Conservation (phyloP, 2,888 invertebrate genomes). For the Thysanoteuthis rhombus region DNA sequence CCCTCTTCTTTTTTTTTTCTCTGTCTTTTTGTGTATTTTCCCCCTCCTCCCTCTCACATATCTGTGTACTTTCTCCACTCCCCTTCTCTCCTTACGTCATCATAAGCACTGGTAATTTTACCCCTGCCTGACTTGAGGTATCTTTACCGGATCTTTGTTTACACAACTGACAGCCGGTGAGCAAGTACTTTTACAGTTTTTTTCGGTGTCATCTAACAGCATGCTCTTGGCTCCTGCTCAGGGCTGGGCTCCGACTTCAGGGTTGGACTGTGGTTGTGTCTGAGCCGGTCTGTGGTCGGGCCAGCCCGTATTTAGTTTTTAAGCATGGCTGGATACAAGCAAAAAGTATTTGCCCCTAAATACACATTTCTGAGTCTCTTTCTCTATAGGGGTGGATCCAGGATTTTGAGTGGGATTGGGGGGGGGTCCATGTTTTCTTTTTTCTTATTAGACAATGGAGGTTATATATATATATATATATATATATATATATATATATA, state of each 20-base stretch:
- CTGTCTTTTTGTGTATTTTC: not conserved
- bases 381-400: too few species aligned
- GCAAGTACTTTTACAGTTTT: constrained; percentile 12
- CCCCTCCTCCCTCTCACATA: not conserved
- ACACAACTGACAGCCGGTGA: constrained; percentile 12
- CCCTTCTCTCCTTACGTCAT: not conserved
- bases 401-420: too few species aligned
- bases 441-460: too few species aligned
- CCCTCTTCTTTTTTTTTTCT: too few species aligned
- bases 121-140: constrained; percentile 12
- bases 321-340: not conserved
- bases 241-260: not conserved
- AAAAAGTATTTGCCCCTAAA: not conserved
- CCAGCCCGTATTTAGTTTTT: not conserved
- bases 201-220: constrained; percentile 1
- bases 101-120: not conserved
- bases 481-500: too few species aligned
- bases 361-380: too few species aligned
- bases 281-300: not conserved
- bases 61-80: not conserved
- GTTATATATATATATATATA: too few species aligned
- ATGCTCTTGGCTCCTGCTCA: not conserved
- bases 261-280: not conserved
- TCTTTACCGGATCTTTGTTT: constrained; percentile 12
- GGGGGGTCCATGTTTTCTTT: too few species aligned